Evolutionary conservation across 2,888 invertebrate genomes (phyloP), one percentile per base, ranked within the genome.

Genomic region (Hydropsyche betteni): DNA sequence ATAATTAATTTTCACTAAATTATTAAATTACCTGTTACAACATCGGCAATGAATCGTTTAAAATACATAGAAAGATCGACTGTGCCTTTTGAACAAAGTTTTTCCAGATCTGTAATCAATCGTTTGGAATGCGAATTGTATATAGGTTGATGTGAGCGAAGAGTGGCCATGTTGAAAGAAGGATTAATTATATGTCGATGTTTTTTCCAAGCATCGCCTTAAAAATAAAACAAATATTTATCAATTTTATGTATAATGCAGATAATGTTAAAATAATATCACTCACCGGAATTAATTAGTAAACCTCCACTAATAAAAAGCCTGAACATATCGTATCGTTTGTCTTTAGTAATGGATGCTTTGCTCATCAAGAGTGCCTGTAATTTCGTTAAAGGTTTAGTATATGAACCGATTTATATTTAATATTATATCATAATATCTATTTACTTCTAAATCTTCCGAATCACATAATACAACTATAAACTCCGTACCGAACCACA

Each of bases 181-280:
- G 75, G 75, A 68, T 75, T 75, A n/a, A 75, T 53, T 10, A 75
- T 75, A 36, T 73, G 34, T 14, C 75, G 58, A 44, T 73, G 75
- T 4, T 33, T 51, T 53, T 72, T 75, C 75, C 75, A 75, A 5
- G n/a, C 51, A 4, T 68, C 44, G 14, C 75, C 75, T 44, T 8
- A 44, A 64, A 34, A 33, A 61, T 24, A 8, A 64, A 34, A 4
- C 3, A 2, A 64, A 36, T 2, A 36, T 44, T 4, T 44, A 44
- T 8, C 24, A 4, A 44, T 10, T 10, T 8, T 10, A 10, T 44
- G 6, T 44, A 44, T 8, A 44, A 44, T 50, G 14, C 10, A 8
- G 44, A 16, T 33, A 14, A 38, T 44, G 12, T 10, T 16, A 14
- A 44, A n/a, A 33, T 33, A 33, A 69, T 3, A 44, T 33, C 10